Evolutionary conservation across 2,797 vertebrate genomes (phyloP).

Genomic region (Pristis pectinata): DNA sequence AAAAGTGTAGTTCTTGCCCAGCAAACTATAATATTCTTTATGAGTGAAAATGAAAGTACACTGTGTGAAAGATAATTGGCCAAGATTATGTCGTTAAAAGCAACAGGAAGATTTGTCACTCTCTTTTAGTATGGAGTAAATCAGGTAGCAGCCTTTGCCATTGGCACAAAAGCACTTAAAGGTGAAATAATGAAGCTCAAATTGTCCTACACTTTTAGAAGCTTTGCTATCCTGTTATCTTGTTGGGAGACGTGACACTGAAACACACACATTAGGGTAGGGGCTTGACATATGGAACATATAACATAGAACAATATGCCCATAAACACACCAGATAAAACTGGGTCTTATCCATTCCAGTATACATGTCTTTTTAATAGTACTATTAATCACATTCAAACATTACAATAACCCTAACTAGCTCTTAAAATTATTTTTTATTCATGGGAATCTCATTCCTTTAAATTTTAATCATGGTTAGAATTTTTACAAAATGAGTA

Average conservation of each 20-base stretch:
- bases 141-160: no score
- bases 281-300: not conserved
- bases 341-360: not conserved
- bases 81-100: not conserved
- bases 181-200: not conserved
- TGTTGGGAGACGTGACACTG: not conserved
- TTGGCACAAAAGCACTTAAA: no score
- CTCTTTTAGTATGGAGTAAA: not conserved
- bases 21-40: not conserved
- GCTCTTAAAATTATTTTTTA: no score
- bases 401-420: not conserved
- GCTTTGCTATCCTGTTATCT: not conserved
- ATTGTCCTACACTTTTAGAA: not conserved
- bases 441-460: no score
- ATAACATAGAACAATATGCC: not conserved
- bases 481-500: no score
- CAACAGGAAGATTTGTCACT: not conserved
- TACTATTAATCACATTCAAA: not conserved
- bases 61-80: not conserved
- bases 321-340: not conserved
- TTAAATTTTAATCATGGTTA: no score
- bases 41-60: not conserved
- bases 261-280: not conserved
- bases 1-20: not conserved
- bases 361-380: not conserved